Evolutionary conservation across 2,888 invertebrate species (phyloP).

Genomic region (Zygogramma bicolorata): DNA sequence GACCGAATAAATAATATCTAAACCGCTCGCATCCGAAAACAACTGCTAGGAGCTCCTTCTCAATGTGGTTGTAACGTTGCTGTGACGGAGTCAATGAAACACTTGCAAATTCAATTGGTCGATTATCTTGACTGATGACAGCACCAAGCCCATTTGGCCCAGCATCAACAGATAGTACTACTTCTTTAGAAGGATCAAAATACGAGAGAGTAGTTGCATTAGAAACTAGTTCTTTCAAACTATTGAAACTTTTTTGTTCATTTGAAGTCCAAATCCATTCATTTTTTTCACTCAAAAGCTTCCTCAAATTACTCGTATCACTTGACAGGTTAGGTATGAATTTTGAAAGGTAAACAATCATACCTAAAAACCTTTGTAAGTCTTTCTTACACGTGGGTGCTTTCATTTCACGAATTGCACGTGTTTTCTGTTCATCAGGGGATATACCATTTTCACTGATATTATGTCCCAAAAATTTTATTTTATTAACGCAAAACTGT

Average conservation of each 20-base stretch:
- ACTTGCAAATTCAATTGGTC: neutral
- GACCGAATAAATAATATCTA: neutral
- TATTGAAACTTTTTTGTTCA: neutral
- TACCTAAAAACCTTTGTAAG: neutral
- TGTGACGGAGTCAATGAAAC: neutral
- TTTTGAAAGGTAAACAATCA: neutral
- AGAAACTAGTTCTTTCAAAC: neutral
- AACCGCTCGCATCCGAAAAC: constrained; percentile 27
- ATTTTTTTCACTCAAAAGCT: neutral
- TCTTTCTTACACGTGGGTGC: neutral
- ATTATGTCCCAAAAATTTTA: neutral
- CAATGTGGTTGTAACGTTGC: neutral
- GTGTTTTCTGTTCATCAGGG: neutral
- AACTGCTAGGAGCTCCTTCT: constrained; percentile 31
- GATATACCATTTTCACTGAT: neutral
- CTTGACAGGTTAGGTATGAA: neutral
- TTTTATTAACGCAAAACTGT: neutral
- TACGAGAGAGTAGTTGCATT: neutral
- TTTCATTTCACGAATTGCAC: neutral
- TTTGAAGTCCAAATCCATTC: neutral
- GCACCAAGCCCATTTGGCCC: neutral
- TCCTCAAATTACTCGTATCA: neutral
- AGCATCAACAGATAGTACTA: neutral
- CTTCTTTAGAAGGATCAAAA: neutral
- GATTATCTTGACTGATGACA: neutral